These are phyloP conservation scores for Plecotus auritus DNA, from an alignment of 2,113 vertebrate genomes.

Conservation along the genomic window DNA sequence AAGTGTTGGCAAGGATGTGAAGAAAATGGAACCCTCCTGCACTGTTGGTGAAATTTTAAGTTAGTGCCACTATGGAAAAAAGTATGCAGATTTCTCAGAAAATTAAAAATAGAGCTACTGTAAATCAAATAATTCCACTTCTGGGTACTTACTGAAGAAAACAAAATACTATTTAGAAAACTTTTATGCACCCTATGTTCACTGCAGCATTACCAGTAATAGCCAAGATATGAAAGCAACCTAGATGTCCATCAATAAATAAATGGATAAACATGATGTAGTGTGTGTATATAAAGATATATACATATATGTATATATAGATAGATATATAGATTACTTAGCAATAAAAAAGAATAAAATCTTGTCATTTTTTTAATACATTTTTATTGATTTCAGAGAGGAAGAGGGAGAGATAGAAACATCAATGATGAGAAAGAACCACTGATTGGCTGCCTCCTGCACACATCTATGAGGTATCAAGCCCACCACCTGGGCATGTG, in stretches of 20 bases:
- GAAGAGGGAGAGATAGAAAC: too few species aligned
- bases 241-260: neutral
- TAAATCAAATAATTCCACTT: neutral
- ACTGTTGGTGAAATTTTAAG: neutral
- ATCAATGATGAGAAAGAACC: too few species aligned
- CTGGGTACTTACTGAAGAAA: neutral
- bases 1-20: neutral
- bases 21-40: neutral
- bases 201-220: neutral
- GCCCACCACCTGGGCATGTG: too few species aligned
- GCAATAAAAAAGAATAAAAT: neutral
- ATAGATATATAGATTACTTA: neutral
- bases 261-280: neutral
- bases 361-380: too few species aligned
- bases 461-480: too few species aligned
- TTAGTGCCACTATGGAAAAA: neutral
- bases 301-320: too few species aligned
- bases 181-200: neutral
- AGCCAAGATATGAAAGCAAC: neutral
- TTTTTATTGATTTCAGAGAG: too few species aligned
- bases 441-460: too few species aligned
- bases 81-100: neutral
- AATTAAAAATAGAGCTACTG: neutral
- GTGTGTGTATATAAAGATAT: too few species aligned
- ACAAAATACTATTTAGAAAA: neutral